A percentile compares a stretch with the other conserved stretches of the same genome.
These are phyloP conservation scores for Pelmatolapia mariae DNA, from an alignment of 2,113 vertebrate species.

Conservation along the genomic window DNA sequence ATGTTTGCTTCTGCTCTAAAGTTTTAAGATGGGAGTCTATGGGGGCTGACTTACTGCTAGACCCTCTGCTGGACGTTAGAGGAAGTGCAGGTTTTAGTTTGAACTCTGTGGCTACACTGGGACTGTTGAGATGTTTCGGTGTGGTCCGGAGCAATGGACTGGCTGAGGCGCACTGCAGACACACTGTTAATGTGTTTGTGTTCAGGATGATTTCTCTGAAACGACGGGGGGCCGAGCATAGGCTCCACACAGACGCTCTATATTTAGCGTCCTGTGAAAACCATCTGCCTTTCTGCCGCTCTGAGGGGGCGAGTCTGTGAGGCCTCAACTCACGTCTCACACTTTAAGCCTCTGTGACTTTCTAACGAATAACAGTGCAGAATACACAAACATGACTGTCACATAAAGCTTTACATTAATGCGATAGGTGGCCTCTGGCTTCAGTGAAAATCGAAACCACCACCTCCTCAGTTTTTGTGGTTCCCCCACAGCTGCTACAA, in stretches of 20 bases:
- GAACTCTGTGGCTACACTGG: not conserved
- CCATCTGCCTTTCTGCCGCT: not conserved
- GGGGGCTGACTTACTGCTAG: not conserved
- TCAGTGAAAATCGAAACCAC: not conserved
- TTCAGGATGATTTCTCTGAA: not conserved
- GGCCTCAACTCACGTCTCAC: slow-evolving; percentile 56
- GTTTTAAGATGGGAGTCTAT: not conserved
- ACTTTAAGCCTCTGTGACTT: slow-evolving; percentile 62
- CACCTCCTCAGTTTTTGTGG: not conserved
- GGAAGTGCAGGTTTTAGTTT: not conserved
- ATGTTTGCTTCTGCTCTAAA: not conserved
- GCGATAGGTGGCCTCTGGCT: slow-evolving; percentile 47
- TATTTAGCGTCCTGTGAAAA: not conserved
- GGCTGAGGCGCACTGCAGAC: not conserved
- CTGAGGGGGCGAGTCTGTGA: not conserved
- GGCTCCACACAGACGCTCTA: not conserved
- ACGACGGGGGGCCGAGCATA: not conserved
- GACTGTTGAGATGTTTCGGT: not conserved
- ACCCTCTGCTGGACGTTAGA: not conserved
- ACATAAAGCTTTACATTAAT: slow-evolving; percentile 73
- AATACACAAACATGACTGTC: slow-evolving; percentile 80
- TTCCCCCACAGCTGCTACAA: not conserved
- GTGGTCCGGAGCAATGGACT: not conserved
- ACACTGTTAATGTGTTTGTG: not conserved
- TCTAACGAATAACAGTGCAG: slow-evolving; percentile 74